phyloP scores from a whole-genome alignment of 2,797 vertebrate genomes.

The Platalea minor region DNA sequence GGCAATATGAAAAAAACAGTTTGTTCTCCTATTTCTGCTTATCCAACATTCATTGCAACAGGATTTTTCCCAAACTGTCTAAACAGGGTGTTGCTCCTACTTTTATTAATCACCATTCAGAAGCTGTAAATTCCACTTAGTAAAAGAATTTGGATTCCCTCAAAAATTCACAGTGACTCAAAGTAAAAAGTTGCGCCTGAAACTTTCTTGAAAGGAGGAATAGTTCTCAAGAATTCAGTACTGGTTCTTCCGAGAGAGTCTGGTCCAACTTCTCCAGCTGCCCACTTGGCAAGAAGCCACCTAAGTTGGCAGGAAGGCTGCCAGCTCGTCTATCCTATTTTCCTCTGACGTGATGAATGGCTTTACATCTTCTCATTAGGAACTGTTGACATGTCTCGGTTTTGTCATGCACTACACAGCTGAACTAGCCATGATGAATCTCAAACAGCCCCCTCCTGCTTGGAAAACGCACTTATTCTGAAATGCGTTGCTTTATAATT shows the following conservation, averaged over 20 bases:
- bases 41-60: background rate
- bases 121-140: background rate
- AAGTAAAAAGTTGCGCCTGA: background rate
- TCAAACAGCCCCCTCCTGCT: conserved; percentile 3
- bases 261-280: conserved; percentile 48
- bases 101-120: background rate
- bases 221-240: background rate
- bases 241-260: background rate
- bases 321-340: conserved; percentile 36
- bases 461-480: background rate
- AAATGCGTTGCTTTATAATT: background rate
- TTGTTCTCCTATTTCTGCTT: background rate
- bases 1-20: background rate
- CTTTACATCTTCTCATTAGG: conserved; percentile 29
- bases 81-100: background rate
- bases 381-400: conserved; percentile 10
- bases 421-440: conserved; percentile 7
- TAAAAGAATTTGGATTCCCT: background rate
- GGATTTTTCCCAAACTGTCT: background rate
- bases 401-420: conserved; percentile 36
- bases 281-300: conserved; percentile 23
- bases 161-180: background rate
- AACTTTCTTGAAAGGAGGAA: background rate
- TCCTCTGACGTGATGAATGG: conserved; percentile 16
- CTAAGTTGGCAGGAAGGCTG: background rate